Evolutionary conservation across 1,140 invertebrate species (phyloP).

Genomic region (Apis laboriosa): DNA sequence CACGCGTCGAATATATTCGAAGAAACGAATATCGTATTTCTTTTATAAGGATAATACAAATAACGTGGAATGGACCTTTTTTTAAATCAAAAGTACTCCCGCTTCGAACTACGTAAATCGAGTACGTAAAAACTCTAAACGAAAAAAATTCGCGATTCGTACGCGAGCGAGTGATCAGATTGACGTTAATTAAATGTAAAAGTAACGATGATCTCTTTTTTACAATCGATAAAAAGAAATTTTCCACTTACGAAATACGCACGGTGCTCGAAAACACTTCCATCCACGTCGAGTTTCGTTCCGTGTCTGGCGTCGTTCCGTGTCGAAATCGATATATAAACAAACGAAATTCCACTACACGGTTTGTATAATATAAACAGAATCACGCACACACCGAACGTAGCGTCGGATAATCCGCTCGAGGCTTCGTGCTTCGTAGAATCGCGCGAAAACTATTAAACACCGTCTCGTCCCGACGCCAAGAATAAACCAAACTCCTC

Average conservation of each 20-base stretch:
- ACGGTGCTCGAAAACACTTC: background rate
- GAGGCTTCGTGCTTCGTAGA: slow-evolving; percentile 48
- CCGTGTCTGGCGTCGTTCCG: background rate
- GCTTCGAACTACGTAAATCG: background rate
- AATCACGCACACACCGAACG: slow-evolving; percentile 45
- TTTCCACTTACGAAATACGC: background rate
- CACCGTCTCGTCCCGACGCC: slow-evolving; percentile 70
- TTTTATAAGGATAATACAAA: background rate
- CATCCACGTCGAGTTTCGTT: background rate
- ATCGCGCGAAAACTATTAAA: slow-evolving; percentile 71
- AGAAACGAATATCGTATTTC: background rate
- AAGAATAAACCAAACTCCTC: slow-evolving; percentile 75
- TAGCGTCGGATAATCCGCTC: slow-evolving; percentile 43
- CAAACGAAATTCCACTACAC: background rate
- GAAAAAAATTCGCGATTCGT: too few species aligned
- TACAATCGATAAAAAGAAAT: too few species aligned
- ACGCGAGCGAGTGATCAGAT: too few species aligned
- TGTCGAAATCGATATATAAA: slow-evolving; percentile 8
- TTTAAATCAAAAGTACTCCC: background rate
- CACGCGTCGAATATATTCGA: background rate
- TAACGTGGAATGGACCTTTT: too few species aligned
- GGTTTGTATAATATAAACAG: slow-evolving; percentile 20
- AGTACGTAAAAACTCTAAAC: background rate
- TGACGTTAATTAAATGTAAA: too few species aligned
- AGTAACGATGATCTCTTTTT: too few species aligned